Evolutionary conservation across 2,113 vertebrate species (phyloP).

Genomic region (Seriola rivoliana): DNA sequence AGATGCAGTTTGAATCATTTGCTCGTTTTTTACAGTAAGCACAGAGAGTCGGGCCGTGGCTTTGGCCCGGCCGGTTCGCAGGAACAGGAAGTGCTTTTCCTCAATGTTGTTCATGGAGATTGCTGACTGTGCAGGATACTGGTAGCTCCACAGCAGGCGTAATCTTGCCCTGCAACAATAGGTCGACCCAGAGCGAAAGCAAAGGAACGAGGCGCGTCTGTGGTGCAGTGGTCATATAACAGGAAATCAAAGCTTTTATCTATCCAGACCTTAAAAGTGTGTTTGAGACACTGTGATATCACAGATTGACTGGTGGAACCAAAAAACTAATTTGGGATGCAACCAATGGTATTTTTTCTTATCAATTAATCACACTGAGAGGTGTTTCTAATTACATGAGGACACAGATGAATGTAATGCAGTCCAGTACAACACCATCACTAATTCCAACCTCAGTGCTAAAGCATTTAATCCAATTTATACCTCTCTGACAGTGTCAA

Average conservation of each 20-base stretch:
- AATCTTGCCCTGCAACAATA: constrained; percentile 19
- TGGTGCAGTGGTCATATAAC: neutral
- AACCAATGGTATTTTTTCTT: too few species aligned
- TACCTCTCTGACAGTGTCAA: too few species aligned
- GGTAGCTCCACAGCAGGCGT: constrained; percentile 21
- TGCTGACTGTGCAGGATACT: constrained; percentile 71
- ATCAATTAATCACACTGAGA: too few species aligned
- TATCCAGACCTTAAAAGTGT: neutral
- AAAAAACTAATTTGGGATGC: too few species aligned
- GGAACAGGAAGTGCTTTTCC: constrained; percentile 61
- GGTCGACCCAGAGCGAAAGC: constrained; percentile 3
- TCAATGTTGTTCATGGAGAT: constrained; percentile 53
- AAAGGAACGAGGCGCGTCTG: constrained; percentile 24
- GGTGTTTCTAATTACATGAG: neutral
- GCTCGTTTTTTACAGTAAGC: constrained; percentile 25
- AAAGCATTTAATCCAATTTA: neutral
- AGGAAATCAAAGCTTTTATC: constrained; percentile 5
- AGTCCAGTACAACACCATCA: neutral
- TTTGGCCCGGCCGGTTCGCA: constrained; percentile 48
- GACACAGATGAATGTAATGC: neutral
- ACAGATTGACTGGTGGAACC: too few species aligned
- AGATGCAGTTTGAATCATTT: constrained; percentile 10
- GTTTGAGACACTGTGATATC: too few species aligned
- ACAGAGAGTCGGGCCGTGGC: constrained; percentile 11
- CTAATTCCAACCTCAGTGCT: neutral